phyloP scores from a whole-genome alignment of 2,888 invertebrate genomes.

The Argyresthia goedartella region DNA sequence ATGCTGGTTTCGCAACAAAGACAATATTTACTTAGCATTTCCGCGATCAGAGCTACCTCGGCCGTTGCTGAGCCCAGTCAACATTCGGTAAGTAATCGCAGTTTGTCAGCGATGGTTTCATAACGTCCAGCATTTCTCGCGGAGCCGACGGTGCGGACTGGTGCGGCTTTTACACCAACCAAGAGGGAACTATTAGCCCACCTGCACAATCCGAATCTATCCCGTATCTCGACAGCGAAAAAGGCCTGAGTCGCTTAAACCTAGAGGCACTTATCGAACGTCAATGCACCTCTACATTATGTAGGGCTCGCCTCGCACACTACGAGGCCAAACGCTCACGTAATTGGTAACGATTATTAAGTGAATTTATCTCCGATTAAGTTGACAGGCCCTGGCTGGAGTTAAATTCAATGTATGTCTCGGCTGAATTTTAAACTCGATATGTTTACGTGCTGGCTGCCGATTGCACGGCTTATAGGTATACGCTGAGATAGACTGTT shows the following conservation, averaged over 20 bases:
- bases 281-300: conserved; percentile 39
- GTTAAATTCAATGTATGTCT: conserved; percentile 37
- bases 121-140: conserved; percentile 42
- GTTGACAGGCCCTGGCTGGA: conserved; percentile 46
- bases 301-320: conserved; percentile 6
- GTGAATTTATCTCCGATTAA: conserved; percentile 58
- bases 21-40: conserved; percentile 1
- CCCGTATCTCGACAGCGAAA: conserved; percentile 42
- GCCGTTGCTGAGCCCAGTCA: background rate
- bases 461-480: conserved; percentile 5
- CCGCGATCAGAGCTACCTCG: background rate
- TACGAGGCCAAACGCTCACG: conserved; percentile 53
- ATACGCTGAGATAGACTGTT: background rate
- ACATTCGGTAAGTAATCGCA: conserved; percentile 17
- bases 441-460: conserved; percentile 38
- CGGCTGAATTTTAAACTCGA: conserved; percentile 36
- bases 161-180: conserved; percentile 16
- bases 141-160: conserved; percentile 25
- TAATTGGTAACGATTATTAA: conserved; percentile 63
- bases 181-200: background rate
- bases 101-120: conserved; percentile 46
- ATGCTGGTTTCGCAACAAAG: background rate
- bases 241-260: conserved; percentile 47
- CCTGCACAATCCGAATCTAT: conserved; percentile 37
- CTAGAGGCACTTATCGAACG: conserved; percentile 23